Evolutionary conservation across 2,113 vertebrate species (phyloP).

Genomic region (Oxyruncus cristatus): DNA sequence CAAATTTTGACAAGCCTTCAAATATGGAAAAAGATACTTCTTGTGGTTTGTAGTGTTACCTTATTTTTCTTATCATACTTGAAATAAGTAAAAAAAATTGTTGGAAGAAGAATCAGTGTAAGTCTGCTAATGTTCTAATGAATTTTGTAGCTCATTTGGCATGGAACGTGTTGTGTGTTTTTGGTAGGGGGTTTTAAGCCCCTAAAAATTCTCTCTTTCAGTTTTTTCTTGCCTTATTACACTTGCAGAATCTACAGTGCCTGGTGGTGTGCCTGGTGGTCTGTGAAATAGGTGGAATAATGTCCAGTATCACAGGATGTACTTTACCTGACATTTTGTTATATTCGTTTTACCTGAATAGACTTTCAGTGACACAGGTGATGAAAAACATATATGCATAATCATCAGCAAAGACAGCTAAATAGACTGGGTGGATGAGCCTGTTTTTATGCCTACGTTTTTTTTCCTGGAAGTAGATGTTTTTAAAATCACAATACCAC

Average conservation of each 20-base stretch:
- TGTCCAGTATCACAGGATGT: neutral
- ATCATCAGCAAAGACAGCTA: neutral
- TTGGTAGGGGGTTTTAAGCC: neutral
- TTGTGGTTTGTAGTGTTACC: neutral
- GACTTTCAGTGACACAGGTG: neutral
- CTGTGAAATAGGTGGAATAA: neutral
- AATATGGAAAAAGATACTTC: neutral
- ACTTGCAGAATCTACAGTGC: neutral
- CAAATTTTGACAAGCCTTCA: neutral
- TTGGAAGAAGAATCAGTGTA: neutral
- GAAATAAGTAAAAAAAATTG: neutral
- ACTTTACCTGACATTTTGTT: neutral
- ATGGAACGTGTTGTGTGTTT: neutral
- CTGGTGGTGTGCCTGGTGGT: neutral
- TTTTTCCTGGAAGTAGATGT: neutral
- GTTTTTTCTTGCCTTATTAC: neutral
- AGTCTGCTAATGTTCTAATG: neutral
- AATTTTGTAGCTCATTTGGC: neutral
- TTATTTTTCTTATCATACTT: neutral
- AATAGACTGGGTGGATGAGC: neutral
- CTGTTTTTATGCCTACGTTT: neutral
- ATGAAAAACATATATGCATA: neutral
- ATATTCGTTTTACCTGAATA: neutral
- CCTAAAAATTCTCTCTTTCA: neutral
- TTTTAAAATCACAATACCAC: neutral